Base-by-base conservation (phyloP, 2,888 invertebrate genomes). In the Melanostoma mellinum region DNA sequence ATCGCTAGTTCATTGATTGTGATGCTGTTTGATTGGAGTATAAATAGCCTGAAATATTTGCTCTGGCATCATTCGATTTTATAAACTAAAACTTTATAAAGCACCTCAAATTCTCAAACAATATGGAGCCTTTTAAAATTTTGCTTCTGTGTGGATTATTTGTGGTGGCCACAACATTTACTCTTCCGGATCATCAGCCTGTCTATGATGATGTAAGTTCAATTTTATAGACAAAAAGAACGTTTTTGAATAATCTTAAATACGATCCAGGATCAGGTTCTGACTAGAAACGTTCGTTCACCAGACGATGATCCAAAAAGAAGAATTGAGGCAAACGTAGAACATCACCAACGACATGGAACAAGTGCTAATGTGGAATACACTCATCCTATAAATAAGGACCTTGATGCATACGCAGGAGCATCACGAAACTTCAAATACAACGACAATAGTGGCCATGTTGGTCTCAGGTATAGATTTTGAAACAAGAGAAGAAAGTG, bases 401-500 rank as follows among this genome's bases (percentile, higher is more conserved):
- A 75, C 35, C 3, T 63, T n/a, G 74, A 75, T 3, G 63, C 53
- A 3, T 80, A 74, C 8, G 79, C 6, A 5, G 44, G 52, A 52
- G 74, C n/a, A n/a, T 40, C 38, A 0, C 42, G 79, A 9, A 74
- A 80, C 52, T 80, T 74, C 30, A 74, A 69, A 56, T 58, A 63
- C 44, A 80, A 80, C 20, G 79, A 80, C 10, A 75, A 69, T 10
- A 69, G 63, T 40, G 79, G 56, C 20, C 74, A 80, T 48, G 79
- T 52, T 44, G 79, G 79, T 0, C 5, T 74, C 3, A 38, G 50
- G 42, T 79, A 79, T n/a, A 61, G 35, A 1, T 79, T 78, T 65
- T 72, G 38, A 52, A 30, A 10, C 8, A 50, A 20, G 20, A 1
- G 20, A 1, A 20, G 20, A 20, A 20, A 20, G 0, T 20, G 20